Conservation (phyloP, 2,113 vertebrate species). For the Pelmatolapia mariae region DNA sequence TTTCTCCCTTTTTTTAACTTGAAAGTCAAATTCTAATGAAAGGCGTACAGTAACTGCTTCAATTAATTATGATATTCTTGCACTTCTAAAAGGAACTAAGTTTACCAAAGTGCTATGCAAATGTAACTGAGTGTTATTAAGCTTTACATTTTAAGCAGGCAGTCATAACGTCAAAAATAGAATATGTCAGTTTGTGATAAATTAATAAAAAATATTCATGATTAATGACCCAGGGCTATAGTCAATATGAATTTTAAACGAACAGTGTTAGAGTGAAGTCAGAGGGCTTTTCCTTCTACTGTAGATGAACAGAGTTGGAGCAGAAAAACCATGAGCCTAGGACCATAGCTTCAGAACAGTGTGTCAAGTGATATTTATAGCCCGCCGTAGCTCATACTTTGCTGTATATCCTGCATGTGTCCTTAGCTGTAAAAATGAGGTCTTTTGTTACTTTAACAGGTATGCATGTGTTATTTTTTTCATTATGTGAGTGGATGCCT, state of each 20-base stretch:
- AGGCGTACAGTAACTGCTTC: neutral
- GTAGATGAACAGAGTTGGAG: neutral
- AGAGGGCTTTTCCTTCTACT: neutral
- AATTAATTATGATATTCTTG: neutral
- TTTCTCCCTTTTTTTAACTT: neutral
- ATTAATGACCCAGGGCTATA: neutral
- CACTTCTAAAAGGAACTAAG: neutral
- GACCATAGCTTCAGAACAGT: constrained; percentile 9
- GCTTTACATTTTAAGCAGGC: neutral
- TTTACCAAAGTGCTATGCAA: neutral
- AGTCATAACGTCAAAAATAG: neutral
- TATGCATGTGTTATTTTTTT: constrained; percentile 5
- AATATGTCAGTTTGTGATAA: neutral
- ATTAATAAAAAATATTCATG: neutral
- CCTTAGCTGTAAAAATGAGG: neutral
- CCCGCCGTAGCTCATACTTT: neutral
- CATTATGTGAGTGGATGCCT: neutral
- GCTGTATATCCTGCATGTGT: constrained; percentile 9
- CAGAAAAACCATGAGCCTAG: neutral
- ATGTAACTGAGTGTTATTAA: neutral
- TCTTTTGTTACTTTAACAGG: neutral
- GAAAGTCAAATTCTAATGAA: neutral
- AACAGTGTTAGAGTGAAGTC: neutral
- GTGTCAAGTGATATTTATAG: constrained; percentile 39
- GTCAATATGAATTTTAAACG: neutral